Base-by-base conservation (phyloP, 2,888 invertebrate species). In the Pegoplata infirma region DNA sequence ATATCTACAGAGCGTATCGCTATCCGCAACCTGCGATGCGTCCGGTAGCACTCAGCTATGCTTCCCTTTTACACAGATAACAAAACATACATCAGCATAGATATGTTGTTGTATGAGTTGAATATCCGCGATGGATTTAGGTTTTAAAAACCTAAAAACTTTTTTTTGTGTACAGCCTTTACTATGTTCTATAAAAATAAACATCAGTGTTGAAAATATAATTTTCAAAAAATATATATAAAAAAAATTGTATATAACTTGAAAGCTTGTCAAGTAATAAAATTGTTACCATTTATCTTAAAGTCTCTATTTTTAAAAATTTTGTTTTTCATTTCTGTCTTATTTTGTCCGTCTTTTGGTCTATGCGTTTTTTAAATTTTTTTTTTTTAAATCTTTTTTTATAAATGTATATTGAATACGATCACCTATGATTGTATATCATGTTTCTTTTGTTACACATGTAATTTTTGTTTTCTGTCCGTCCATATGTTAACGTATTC, bases 251-350 rank as follows among this genome's bases (percentile, higher is more conserved):
- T 21, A 58, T 58, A 56, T 53, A 81, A 80, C 80, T 81, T 80
- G 82, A 84, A 83, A 83, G 80, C 84, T 83, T 85, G 79, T 79
- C 81, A 85, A 81, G 82, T 84, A 84, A 83, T 85, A 83, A 85
- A 86, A 85, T 82, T 85, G 84, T 86, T 83, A 84, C 82, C 83
- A 86, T 85, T 86, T 84, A 83, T 86, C 85, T 84, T 84, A 10
- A 74, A 59, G 46, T 14, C 10, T 46, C 23, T 46, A 47, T 46
- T 63, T 53, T 51, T 44, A 2, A 36, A 17, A 1, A 8, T 47
- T 40, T 56, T 56, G 4, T 72, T n/a, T n/a, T 28, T 46, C 16
- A 14, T 36, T 1, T 12, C 14, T 12, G 17, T 17, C n/a, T 32
- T 25, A 23, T 23, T 17, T 40, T 53, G n/a, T 53, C 49, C n/a